phyloP scores from a whole-genome alignment of 2,113 vertebrate genomes.

The Gulo gulo region DNA sequence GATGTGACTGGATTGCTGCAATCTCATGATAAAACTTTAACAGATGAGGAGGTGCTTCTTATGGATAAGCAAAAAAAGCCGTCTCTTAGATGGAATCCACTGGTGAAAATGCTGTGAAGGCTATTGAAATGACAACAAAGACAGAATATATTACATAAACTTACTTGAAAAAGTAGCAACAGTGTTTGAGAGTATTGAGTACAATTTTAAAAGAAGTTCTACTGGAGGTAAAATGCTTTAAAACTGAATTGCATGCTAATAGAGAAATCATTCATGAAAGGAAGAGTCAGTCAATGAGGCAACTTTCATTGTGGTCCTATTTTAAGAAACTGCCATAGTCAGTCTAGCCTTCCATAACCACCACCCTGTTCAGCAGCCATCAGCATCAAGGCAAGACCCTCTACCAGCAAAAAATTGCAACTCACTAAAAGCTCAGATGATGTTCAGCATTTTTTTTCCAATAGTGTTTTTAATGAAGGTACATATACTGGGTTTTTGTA shows the following conservation, averaged over 20 bases:
- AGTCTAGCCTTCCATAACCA: background rate
- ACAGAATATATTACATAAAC: background rate
- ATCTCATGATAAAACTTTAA: background rate
- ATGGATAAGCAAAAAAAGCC: background rate
- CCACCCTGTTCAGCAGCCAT: background rate
- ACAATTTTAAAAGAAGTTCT: background rate
- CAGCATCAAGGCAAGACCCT: background rate
- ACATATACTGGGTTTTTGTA: background rate
- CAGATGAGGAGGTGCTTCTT: background rate
- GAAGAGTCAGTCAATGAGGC: background rate
- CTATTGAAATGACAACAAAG: background rate
- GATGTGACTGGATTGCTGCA: background rate
- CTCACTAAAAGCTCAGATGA: background rate
- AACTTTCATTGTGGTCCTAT: background rate
- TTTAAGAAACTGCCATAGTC: background rate
- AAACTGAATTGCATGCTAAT: background rate
- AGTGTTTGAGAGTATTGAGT: background rate
- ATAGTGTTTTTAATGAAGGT: background rate
- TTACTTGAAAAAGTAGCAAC: background rate
- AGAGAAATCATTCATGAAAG: background rate
- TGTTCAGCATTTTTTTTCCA: background rate
- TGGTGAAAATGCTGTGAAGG: background rate
- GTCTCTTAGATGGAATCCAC: background rate
- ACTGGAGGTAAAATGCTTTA: background rate
- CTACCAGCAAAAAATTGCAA: background rate